Percentiles rank a stretch among this genome's conserved stretches.
Conservation (phyloP, 2,888 invertebrate species). For the Acanthosepion lycidas region DNA sequence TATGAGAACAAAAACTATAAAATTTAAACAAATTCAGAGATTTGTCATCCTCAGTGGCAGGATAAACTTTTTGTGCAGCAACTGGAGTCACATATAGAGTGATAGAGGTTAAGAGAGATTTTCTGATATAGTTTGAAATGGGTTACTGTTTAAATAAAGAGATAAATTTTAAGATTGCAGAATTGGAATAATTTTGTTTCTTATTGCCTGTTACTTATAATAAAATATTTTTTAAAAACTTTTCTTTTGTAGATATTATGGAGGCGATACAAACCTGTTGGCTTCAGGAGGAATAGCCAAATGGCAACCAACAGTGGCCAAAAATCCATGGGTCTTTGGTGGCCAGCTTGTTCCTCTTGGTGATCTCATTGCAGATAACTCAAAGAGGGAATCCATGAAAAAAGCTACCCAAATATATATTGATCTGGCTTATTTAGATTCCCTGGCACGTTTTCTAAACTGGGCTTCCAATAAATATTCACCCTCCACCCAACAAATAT, state of each 20-base stretch:
- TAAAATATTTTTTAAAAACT: not conserved
- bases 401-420: constrained; percentile 51
- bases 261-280: constrained; percentile 52
- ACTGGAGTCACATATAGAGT: no score
- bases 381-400: constrained; percentile 49
- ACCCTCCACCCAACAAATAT: not conserved
- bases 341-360: constrained; percentile 50
- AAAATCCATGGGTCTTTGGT: not conserved
- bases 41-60: no score
- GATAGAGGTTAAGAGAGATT: no score
- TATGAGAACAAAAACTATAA: no score
- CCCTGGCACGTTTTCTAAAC: constrained; percentile 47
- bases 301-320: constrained; percentile 51
- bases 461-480: not conserved
- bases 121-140: no score
- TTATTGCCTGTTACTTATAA: no score
- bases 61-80: no score
- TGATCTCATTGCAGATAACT: constrained; percentile 50
- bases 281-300: constrained; percentile 35
- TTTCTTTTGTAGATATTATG: constrained; percentile 50
- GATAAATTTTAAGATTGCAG: no score
- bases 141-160: no score
- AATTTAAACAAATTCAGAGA: no score
- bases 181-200: no score
- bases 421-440: constrained; percentile 49